Conservation (phyloP, 1,140 invertebrate genomes). For the Drosophila pandora region DNA sequence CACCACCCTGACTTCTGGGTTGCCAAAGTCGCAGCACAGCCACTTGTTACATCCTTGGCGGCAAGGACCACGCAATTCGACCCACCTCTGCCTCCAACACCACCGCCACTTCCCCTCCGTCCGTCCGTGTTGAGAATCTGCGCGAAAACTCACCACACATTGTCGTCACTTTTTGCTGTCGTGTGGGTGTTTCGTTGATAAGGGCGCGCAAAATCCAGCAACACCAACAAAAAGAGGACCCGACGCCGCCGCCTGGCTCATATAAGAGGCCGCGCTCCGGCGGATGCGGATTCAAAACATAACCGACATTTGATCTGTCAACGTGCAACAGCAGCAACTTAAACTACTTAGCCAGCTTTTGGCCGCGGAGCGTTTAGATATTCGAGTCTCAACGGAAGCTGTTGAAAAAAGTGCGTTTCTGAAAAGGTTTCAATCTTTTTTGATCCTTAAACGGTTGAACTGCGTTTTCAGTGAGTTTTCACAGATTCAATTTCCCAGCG, state of each 20-base stretch:
- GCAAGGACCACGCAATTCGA: conserved; percentile 11
- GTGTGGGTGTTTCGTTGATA: conserved; percentile 66
- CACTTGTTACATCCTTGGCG: conserved; percentile 64
- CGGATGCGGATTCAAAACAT: conserved; percentile 77
- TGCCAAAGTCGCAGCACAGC: conserved; percentile 37
- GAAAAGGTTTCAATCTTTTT: background rate
- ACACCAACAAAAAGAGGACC: conserved; percentile 16
- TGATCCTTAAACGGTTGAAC: conserved; percentile 1
- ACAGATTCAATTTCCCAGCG: conserved; percentile 17
- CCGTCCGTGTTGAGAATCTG: conserved; percentile 31
- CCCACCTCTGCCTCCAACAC: conserved; percentile 7
- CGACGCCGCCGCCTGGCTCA: conserved; percentile 36
- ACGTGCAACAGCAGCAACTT: conserved; percentile 49
- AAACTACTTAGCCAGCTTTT: background rate
- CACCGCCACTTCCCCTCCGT: background rate
- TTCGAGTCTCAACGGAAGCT: background rate
- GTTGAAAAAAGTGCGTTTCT: background rate
- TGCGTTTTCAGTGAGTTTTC: conserved; percentile 10
- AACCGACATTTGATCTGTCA: conserved; percentile 83
- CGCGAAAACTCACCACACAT: conserved; percentile 59
- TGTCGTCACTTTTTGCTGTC: conserved; percentile 58
- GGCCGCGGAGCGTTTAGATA: conserved; percentile 3
- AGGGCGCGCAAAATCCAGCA: conserved; percentile 51
- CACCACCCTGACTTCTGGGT: conserved; percentile 6
- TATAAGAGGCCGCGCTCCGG: conserved; percentile 69